Base-by-base conservation (phyloP, 2,113 vertebrate species). In the Trogon melanurus region DNA sequence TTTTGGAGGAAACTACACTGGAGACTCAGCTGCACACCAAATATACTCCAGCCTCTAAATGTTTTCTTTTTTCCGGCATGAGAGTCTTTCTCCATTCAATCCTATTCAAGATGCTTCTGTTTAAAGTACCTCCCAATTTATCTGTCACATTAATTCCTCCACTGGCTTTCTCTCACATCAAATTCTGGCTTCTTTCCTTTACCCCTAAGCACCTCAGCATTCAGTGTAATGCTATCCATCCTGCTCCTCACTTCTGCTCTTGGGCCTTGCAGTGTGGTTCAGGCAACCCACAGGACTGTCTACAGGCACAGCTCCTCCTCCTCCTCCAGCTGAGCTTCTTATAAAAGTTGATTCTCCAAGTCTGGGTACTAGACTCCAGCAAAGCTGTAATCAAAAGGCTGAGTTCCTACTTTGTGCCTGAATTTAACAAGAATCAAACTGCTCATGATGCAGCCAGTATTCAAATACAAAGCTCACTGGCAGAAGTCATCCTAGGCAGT, bases 171-270 rank as follows among this genome's bases (percentile, higher is more conserved):
- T 82, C 36, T 70, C 50, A 61, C 7, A 79, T 23, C 8, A 69
- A 57, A 82, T 76, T 85, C 45, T 44, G 25, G 51, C 16, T 73
- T 92, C 56, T 60, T 58, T 85, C 30, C 26, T 66, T 74, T 62
- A 65, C 6, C 6, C 12, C 17, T 45, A 60, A 71, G 44, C 6
- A 57, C 6, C 27, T 84, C 56, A 50, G 41, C 11, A 45, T 71
- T 58, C 57, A 73, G 5, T 13, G 10, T 20, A 48, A 66, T 1
- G 26, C 16, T 65, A 11, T 12, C 36, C 10, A 25, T 36, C 27
- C 34, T 70, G 34, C 27, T 48, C 27, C 27, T 50, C 0, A 0
- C 13, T 67, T 27, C 66, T 2, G 2, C 11, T n/a, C 34, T 11
- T 44, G 6, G 20, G 34, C 58, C 79, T 4, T 22, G 22, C 57